These are phyloP conservation scores for Pavo muticus DNA, from an alignment of 2,113 vertebrate genomes.

Conservation along the genomic window DNA sequence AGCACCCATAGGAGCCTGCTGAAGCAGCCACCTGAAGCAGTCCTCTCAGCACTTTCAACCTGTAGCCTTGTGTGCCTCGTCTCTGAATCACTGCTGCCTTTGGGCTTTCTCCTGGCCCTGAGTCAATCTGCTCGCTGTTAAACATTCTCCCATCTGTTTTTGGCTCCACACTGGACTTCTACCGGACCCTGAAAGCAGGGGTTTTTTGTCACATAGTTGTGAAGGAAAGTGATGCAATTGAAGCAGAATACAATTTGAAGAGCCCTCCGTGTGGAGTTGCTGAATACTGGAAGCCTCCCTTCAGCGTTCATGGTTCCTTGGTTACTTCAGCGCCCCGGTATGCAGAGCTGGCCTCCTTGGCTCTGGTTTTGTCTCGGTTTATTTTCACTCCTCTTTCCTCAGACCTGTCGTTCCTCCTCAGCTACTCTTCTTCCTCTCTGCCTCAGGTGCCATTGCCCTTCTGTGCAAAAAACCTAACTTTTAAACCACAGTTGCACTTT, in stretches of 20 bases:
- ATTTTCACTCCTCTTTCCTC: neutral
- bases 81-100: accelerated
- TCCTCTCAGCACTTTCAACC: neutral
- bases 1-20: constrained; percentile 17
- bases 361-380: neutral
- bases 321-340: accelerated
- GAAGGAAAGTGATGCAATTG: neutral
- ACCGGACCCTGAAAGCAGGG: neutral
- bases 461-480: neutral
- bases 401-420: neutral
- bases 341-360: neutral
- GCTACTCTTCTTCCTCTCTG: neutral
- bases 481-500: neutral
- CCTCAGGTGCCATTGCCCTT: neutral
- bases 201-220: neutral
- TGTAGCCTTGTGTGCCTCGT: neutral
- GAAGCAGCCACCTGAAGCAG: neutral
- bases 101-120: neutral
- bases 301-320: neutral
- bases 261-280: neutral
- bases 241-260: neutral
- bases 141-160: neutral
- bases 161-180: neutral
- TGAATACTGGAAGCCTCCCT: neutral
- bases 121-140: neutral